phyloP scores from a whole-genome alignment of 37 sponge, comb jelly and placozoan genomes.

The Oscarella lobularis region DNA sequence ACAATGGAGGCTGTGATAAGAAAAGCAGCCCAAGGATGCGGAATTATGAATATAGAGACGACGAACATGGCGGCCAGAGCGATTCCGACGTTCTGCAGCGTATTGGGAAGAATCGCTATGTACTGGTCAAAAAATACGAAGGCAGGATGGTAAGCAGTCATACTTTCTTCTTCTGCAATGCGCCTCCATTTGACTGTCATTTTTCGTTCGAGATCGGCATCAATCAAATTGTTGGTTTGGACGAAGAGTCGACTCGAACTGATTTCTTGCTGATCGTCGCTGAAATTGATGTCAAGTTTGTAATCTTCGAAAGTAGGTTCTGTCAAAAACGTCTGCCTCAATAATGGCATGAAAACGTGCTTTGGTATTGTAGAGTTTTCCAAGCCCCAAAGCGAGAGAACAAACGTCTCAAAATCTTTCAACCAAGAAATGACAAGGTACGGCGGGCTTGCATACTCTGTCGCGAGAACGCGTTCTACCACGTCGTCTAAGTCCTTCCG shows the following conservation, averaged over 20 bases:
- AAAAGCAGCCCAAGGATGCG: not conserved
- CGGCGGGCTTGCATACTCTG: not conserved
- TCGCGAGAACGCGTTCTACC: not conserved
- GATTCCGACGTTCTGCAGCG: not conserved
- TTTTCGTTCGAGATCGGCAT: conserved; percentile 71
- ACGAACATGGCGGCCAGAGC: not conserved
- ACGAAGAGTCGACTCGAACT: not conserved
- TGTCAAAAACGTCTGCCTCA: not conserved
- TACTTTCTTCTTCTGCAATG: conserved; percentile 37
- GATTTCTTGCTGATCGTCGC: not conserved
- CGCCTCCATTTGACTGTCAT: conserved; percentile 62
- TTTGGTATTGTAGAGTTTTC: not conserved
- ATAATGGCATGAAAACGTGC: not conserved
- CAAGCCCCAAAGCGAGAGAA: not conserved
- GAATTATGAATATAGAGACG: not conserved
- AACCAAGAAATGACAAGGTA: not conserved
- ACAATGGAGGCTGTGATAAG: not conserved
- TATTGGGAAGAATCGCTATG: not conserved
- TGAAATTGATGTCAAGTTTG: not conserved
- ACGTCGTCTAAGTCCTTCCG: not conserved
- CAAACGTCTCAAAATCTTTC: not conserved
- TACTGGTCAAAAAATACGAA: not conserved
- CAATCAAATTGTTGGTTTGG: conserved; percentile 1
- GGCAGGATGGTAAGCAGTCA: conserved; percentile 4
- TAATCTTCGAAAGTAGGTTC: not conserved